phyloP scores from a whole-genome alignment of 1,140 invertebrate species.

The Mya arenaria region DNA sequence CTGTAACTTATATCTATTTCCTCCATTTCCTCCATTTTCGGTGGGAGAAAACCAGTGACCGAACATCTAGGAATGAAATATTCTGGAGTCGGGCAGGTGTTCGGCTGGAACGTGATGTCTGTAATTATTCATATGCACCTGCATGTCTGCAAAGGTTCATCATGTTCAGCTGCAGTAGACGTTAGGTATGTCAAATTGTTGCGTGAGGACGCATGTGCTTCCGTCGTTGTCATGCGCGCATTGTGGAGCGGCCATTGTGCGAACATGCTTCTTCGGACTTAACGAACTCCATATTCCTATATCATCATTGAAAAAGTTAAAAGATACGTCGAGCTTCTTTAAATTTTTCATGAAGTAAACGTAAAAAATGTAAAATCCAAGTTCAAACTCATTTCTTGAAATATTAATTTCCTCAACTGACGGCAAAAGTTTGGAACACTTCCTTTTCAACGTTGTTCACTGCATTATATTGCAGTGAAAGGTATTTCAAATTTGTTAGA shows the following conservation, averaged over 20 bases:
- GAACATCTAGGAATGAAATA: not conserved
- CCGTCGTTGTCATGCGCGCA: no score
- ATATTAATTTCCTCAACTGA: not conserved
- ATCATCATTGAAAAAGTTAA: not conserved
- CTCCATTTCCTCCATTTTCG: conserved; percentile 8
- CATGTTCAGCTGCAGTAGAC: no score
- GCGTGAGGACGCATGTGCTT: no score
- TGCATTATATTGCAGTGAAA: conserved; percentile 6
- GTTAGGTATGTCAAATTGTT: no score
- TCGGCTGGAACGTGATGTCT: no score
- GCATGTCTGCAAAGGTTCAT: no score
- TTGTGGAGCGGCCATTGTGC: no score
- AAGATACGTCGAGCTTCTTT: conserved; percentile 1
- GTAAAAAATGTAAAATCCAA: conserved; percentile 15
- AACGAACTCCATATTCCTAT: conserved; percentile 6
- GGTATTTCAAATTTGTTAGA: conserved; percentile 2
- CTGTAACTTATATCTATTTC: conserved; percentile 40
- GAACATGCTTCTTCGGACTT: no score
- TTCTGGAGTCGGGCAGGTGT: not conserved
- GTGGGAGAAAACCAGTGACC: conserved; percentile 4
- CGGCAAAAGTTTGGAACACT: not conserved
- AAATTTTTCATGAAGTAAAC: not conserved
- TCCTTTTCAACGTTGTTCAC: not conserved
- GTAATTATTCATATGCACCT: no score
- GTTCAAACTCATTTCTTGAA: not conserved